Percentiles rank a stretch among this genome's conserved stretches.
Conservation (phyloP, 2,113 vertebrate species). For the Hippolais icterina region DNA sequence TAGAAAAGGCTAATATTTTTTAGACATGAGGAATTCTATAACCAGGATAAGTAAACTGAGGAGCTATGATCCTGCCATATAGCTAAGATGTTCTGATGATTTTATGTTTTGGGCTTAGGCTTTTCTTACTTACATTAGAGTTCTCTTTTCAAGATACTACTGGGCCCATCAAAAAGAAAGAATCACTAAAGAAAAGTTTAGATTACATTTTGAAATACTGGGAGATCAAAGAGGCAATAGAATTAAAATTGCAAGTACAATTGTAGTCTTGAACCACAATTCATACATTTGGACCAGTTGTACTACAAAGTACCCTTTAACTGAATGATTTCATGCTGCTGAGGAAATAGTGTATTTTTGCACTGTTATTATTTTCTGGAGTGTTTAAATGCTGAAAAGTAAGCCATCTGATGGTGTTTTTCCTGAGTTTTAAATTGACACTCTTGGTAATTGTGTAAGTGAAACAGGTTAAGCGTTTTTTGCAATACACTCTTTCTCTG, state of each 20-base stretch:
- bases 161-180: neutral
- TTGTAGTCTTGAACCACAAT: neutral
- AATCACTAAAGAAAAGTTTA: neutral
- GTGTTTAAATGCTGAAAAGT: neutral
- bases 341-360: neutral
- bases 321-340: neutral
- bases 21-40: neutral
- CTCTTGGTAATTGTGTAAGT: neutral
- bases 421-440: neutral
- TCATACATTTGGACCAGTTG: neutral
- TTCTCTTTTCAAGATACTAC: neutral
- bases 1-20: neutral
- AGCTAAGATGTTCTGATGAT: neutral
- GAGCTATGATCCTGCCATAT: neutral
- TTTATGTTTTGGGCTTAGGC: neutral
- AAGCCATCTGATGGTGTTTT: neutral
- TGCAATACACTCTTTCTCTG: neutral
- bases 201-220: neutral
- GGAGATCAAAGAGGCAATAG: neutral
- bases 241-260: neutral
- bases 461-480: neutral
- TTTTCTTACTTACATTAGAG: neutral
- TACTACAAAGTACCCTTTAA: neutral
- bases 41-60: neutral
- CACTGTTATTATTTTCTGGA: neutral